Evolutionary conservation across 2,797 vertebrate genomes (phyloP), one percentile per base, ranked within the genome.

Genomic region (Mormyrops attenuatus): DNA sequence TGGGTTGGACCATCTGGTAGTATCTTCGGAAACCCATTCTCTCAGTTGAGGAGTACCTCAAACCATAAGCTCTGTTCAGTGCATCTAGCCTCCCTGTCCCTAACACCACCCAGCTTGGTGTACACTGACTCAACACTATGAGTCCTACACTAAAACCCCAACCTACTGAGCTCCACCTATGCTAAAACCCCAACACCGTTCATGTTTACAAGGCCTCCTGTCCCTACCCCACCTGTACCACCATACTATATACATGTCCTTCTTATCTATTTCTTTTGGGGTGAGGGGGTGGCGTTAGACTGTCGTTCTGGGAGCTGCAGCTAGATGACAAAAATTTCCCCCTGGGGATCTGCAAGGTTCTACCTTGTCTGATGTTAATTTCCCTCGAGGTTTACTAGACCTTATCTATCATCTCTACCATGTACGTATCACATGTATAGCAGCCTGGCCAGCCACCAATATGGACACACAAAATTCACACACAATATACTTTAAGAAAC

Each of bases 401-500:
- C 26, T 13, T 34, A 20, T 80, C 38, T 17, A 80, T 20, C 34
- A 80, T 41, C 66, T 69, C 66, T 15, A 30, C 26, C 11, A 30
- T 17, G 17, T 20, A 80, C 8, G 15, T 20, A 80, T 15, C 7
- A 41, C 34, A 77, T 9, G 38, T 7, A 80, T 11, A 15, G 11
- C 34, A n/a, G 73, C 73, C 73, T n/a, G 73, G 38, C 2, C 73
- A 80, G 38, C 5, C 38, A 44, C 73, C 17, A 44, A 80, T 6
- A n/a, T 3, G 5, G 17, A 41, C 5, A 44, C 15, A 44, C 66
- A 26, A 8, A 80, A 44, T 80, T 80, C 44, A 80, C 44, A 41
- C 73, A 80, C 73, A 44, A 80, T 80, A 44, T 80, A 80, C 73
- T 8, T 80, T 80, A 80, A 44, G 73, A 44, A 80, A 80, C 73